phyloP scores from a whole-genome alignment of 2,113 vertebrate species.

The Paratilapia polleni region DNA sequence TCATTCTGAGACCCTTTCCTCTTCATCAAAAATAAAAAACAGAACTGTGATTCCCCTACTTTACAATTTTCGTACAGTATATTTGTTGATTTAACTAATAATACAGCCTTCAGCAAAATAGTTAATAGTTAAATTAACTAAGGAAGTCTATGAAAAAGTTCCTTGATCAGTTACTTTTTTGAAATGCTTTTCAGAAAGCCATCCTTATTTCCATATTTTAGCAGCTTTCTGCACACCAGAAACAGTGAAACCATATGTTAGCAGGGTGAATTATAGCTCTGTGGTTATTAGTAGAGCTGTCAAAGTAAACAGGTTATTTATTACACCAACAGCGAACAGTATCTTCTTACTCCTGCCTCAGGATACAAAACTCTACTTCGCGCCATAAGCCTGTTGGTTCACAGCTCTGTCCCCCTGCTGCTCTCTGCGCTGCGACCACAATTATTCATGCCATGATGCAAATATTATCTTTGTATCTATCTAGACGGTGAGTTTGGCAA shows the following conservation, averaged over 20 bases:
- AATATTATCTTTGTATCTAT: conserved; percentile 63
- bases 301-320: conserved; percentile 62
- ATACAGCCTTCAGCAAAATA: too few relatives aligned
- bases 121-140: too few relatives aligned
- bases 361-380: conserved; percentile 34
- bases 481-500: conserved; percentile 70
- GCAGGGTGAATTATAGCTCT: conserved; percentile 40
- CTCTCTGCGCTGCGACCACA: neutral
- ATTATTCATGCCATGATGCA: conserved; percentile 56
- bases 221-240: neutral
- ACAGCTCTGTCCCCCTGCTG: conserved; percentile 17
- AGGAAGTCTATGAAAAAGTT: too few relatives aligned
- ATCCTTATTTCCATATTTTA: neutral
- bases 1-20: neutral
- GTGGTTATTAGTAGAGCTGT: conserved; percentile 54
- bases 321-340: conserved; percentile 53
- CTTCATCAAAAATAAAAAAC: neutral
- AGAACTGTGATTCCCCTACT: too few relatives aligned
- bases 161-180: neutral
- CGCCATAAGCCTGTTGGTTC: conserved; percentile 58
- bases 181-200: neutral
- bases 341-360: conserved; percentile 62
- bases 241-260: neutral
- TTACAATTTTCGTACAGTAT: too few relatives aligned
- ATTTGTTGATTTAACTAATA: too few relatives aligned